Conservation (phyloP, 2,797 vertebrate species). For the Bryconaethiops microstoma region DNA sequence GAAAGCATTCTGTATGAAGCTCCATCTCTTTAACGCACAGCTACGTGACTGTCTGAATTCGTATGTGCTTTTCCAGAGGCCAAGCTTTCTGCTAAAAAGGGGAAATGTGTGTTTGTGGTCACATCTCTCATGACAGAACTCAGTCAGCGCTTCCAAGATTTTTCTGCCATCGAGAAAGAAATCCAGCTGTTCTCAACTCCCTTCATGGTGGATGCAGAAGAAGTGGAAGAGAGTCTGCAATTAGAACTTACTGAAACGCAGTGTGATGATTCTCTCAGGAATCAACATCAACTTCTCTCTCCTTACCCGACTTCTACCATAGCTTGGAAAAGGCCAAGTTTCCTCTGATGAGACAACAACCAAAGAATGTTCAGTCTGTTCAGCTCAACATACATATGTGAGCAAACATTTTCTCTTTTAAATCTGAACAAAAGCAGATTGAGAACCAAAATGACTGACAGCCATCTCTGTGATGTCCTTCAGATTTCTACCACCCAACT, state of each 20-base stretch:
- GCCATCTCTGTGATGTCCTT: conserved; percentile 51
- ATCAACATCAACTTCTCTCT: conserved; percentile 43
- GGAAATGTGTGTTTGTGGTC: conserved; percentile 42
- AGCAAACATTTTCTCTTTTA: conserved; percentile 35
- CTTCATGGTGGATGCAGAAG: conserved; percentile 33
- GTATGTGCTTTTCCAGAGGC: conserved; percentile 37
- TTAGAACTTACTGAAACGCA: conserved; percentile 5
- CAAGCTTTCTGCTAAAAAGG: conserved; percentile 42
- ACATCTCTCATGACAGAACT: conserved; percentile 37
- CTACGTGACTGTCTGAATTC: conserved; percentile 37
- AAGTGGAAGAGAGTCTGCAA: conserved; percentile 36
- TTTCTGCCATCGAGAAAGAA: conserved; percentile 36
- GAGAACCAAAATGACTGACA: conserved; percentile 48
- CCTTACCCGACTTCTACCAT: conserved; percentile 36
- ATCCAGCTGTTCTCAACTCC: conserved; percentile 23
- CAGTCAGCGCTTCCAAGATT: conserved; percentile 40
- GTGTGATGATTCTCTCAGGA: conserved; percentile 21
- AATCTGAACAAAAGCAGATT: conserved; percentile 42
- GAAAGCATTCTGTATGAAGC: conserved; percentile 31
- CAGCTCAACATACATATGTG: conserved; percentile 2
- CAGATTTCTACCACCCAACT: conserved; percentile 37
- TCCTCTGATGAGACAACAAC: conserved; percentile 37
- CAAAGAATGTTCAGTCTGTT: conserved; percentile 12
- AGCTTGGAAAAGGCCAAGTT: conserved; percentile 43
- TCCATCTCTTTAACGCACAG: conserved; percentile 38